Base-by-base conservation (phyloP, 2,888 invertebrate genomes). In the Watsonalla binaria region DNA sequence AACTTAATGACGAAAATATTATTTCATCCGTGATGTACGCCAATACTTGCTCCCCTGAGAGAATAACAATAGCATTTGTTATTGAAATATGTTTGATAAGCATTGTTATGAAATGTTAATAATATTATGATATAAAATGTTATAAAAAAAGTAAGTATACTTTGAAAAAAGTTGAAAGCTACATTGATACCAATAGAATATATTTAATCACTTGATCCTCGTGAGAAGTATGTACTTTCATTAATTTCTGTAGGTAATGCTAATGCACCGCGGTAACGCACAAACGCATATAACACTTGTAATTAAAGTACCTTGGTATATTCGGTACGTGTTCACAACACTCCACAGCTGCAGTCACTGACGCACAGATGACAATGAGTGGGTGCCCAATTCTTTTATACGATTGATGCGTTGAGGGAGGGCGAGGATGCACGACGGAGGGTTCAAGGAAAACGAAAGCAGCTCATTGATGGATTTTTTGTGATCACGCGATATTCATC, bases 321-420 rank as follows among this genome's bases (percentile, higher is more conserved):
- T 72, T 77, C 61, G 71, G 73, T 76, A 74, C 72, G 69, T 71
- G 70, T 70, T 83, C 88, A 87, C 86, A 85, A 89, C 87, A 88
- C 89, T 74, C 72, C 86, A 87, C 89, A 81, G 76, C 85, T 80
- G 82, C 80, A 84, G 75, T 65, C 82, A 87, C 88, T 79, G 74
- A 83, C 77, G 74, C 80, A 88, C 83, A 83, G 85, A 84, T 86
- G 84, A 78, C 83, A 80, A 75, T 69, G 72, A 67, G 67, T 65
- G 72, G 73, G 66, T 75, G 73, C 63, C 70, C 70, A 81, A 84
- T 86, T 80, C 87, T 90, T 89, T 80, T 90, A 90, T 90, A 90
- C 83, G 86, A 76, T 84, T 85, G 80, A 83, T 66, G 66, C 59
- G 52, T 55, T 55, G 72, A 66, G 80, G 79, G 85, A 76, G 84